These are phyloP conservation scores for Cyclophora punctaria DNA, from an alignment of 2,888 invertebrate species.

Conservation along the genomic window DNA sequence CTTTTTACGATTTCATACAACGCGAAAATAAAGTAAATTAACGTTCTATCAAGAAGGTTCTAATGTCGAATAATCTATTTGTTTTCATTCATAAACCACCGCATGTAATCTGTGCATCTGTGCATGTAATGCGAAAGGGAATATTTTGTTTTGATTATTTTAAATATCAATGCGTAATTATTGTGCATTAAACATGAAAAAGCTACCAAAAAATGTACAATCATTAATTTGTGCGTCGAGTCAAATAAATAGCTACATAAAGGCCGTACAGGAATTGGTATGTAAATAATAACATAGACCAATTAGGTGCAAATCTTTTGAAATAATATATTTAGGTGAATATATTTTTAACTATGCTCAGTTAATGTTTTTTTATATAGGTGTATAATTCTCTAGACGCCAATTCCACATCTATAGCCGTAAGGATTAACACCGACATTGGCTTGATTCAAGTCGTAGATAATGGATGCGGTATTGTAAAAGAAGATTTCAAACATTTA, in stretches of 20 bases:
- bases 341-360: not conserved
- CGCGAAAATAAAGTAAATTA: too few species aligned
- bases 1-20: too few species aligned
- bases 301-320: not conserved
- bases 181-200: slow-evolving; percentile 27
- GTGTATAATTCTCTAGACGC: slow-evolving; percentile 83
- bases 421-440: slow-evolving; percentile 77
- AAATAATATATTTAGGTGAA: not conserved
- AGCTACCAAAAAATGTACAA: slow-evolving; percentile 58
- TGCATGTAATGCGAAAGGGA: too few species aligned
- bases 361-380: slow-evolving; percentile 40
- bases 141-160: slow-evolving; percentile 1
- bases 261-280: slow-evolving; percentile 80
- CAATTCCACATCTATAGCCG: slow-evolving; percentile 79
- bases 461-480: slow-evolving; percentile 81
- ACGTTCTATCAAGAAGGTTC: too few species aligned
- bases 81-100: too few species aligned
- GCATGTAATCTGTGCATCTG: too few species aligned
- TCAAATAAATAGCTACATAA: slow-evolving; percentile 70
- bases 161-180: slow-evolving; percentile 23
- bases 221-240: slow-evolving; percentile 72
- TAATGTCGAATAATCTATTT: too few species aligned
- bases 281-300: slow-evolving; percentile 6
- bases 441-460: slow-evolving; percentile 83
- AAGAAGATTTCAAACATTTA: slow-evolving; percentile 69